These are phyloP conservation scores for Hybognathus amarus DNA, from an alignment of 2,797 vertebrate species.

Conservation along the genomic window DNA sequence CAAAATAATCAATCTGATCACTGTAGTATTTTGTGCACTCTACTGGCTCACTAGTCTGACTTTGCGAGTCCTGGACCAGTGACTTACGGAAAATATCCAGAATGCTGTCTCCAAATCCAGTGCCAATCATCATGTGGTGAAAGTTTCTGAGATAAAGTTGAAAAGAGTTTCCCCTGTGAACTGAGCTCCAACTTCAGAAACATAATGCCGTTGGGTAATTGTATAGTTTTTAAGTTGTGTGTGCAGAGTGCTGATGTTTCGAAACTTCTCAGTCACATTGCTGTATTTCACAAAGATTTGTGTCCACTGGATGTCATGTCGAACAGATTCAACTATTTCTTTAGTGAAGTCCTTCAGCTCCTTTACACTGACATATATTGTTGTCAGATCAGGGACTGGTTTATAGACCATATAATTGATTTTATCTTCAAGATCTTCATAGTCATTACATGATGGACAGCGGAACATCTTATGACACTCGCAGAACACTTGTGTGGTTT, in stretches of 20 bases:
- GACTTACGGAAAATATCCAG: no score
- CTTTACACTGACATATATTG: not conserved
- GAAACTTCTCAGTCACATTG: not conserved
- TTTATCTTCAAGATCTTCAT: not conserved
- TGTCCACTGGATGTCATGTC: not conserved
- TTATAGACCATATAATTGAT: not conserved
- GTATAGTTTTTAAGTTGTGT: not conserved
- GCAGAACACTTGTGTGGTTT: not conserved
- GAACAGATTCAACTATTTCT: not conserved
- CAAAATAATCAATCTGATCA: not conserved
- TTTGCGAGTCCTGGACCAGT: not conserved
- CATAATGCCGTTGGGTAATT: not conserved
- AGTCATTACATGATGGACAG: not conserved
- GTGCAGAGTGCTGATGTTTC: not conserved
- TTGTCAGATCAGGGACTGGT: not conserved
- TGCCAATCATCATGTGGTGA: not conserved
- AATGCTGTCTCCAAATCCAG: not conserved
- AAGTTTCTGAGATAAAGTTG: not conserved
- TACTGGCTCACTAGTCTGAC: not conserved
- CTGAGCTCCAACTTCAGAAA: not conserved
- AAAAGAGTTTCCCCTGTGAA: not conserved
- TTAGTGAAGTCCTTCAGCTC: not conserved
- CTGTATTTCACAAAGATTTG: conserved; percentile 13
- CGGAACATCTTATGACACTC: not conserved
- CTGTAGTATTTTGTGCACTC: not conserved